These are phyloP conservation scores for Aldrovandia affinis DNA, from an alignment of 2,797 vertebrate species.

Conservation along the genomic window DNA sequence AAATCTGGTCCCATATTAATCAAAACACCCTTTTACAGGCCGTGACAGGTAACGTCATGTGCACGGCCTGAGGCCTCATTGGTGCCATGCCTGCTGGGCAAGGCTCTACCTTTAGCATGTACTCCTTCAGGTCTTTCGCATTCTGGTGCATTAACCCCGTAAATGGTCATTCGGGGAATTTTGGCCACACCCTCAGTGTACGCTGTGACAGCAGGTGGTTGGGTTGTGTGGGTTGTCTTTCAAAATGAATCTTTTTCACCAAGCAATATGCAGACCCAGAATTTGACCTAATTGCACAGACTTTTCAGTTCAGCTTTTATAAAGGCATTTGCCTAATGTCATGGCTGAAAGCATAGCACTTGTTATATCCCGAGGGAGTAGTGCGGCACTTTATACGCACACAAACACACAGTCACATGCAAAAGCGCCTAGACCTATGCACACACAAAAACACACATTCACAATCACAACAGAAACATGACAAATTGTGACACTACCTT, in stretches of 20 bases:
- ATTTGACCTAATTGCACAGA: not conserved
- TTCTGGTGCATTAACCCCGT: not conserved
- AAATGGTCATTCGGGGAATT: not conserved
- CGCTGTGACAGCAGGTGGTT: not conserved
- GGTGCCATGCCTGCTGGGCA: constrained; percentile 12
- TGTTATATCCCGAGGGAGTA: not conserved
- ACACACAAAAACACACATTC: constrained; percentile 24
- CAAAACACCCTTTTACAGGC: constrained; percentile 66
- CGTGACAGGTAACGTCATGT: not conserved
- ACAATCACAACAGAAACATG: constrained; percentile 20
- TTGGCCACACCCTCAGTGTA: not conserved
- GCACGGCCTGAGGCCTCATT: not conserved
- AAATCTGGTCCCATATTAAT: constrained; percentile 74
- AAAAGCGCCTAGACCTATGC: not conserved
- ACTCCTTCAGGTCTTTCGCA: not conserved
- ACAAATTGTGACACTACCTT: constrained; percentile 13
- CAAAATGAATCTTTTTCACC: not conserved
- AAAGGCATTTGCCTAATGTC: constrained; percentile 14
- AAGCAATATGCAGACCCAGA: not conserved
- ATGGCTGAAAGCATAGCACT: constrained; percentile 12
- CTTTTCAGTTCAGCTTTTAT: constrained; percentile 17
- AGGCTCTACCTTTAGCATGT: not conserved
- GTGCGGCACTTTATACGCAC: not conserved
- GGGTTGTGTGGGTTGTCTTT: not conserved
- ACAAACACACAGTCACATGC: not conserved